Percentiles rank a stretch among this genome's conserved stretches.
phyloP scores from a whole-genome alignment of 2,888 invertebrate genomes.

The Taenaris catops region DNA sequence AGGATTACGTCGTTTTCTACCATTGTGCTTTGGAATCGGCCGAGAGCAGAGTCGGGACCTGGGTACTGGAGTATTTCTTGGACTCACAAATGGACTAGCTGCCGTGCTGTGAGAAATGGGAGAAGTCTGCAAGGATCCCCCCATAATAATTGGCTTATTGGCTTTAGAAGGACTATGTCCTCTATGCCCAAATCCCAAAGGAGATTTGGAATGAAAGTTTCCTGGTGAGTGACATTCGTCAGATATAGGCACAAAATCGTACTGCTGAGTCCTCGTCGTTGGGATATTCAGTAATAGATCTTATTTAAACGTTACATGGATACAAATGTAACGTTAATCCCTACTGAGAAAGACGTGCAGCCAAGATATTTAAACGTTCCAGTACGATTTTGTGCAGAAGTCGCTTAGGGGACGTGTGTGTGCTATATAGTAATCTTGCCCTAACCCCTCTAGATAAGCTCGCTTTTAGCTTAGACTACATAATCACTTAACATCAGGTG shows the following conservation, averaged over 20 bases:
- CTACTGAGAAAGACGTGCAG: too few relatives aligned
- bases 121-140: slow-evolving; percentile 65
- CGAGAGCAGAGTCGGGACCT: slow-evolving; percentile 81
- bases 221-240: slow-evolving; percentile 85
- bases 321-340: too few relatives aligned
- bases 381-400: too few relatives aligned
- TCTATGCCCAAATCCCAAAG: slow-evolving; percentile 54
- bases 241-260: slow-evolving; percentile 93
- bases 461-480: too few relatives aligned
- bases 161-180: slow-evolving; percentile 58
- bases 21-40: slow-evolving; percentile 64
- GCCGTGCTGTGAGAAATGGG: slow-evolving; percentile 82
- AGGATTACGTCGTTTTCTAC: slow-evolving; percentile 54
- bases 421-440: too few relatives aligned
- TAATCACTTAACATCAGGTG: too few relatives aligned
- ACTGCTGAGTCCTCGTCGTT: slow-evolving; percentile 87
- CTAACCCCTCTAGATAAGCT: too few relatives aligned
- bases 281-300: too few relatives aligned
- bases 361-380: too few relatives aligned
- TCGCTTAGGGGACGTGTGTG: too few relatives aligned
- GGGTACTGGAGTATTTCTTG: slow-evolving; percentile 86
- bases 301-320: too few relatives aligned
- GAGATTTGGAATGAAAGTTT: slow-evolving; percentile 67
- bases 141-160: slow-evolving; percentile 52
- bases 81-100: slow-evolving; percentile 91